Evolutionary conservation across 2,113 vertebrate genomes (phyloP), one percentile per base, ranked within the genome.

Genomic region (Zonotrichia leucophrys): DNA sequence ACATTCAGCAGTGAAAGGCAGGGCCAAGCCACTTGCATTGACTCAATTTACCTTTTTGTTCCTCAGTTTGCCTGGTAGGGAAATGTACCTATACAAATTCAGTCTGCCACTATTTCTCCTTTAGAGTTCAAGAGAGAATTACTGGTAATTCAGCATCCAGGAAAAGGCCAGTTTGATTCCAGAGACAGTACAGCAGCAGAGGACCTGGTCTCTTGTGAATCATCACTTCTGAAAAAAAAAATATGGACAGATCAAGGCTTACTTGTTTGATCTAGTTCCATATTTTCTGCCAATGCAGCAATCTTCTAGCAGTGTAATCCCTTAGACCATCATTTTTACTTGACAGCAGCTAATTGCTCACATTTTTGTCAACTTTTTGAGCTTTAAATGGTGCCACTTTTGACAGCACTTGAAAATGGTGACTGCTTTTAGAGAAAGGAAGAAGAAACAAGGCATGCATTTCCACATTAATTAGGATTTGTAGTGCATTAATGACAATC

Each of bases 381-480:
- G 92, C 88, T 91, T 92, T 91, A 81, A 78, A 90, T 68, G 11
- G 66, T 90, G 64, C 62, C 53, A 27, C 31, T 81, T 94, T 55
- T 94, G 82, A 94, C 90, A 90, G 47, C 46, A 27, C 39, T 92
- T 68, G 72, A 86, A 92, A 91, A 78, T 53, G 22, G 81, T 87
- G 82, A 52, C 72, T 88, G 59, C 42, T 87, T 87, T 88, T 77
- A 90, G 50, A 80, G 52, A 52, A 80, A 50, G 39, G 17, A 82
- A 87, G 78, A 83, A 73, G 41, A 85, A 92, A 77, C 28, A 63
- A 91, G n/a, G 15, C 72, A 30, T 60, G 60, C 35, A 50, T 95
- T 86, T 95, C 69, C 35, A 76, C 78, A 47, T 85, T 90, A 94
- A 95, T 93, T 92, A 95, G 92, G 44, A 84, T 90, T 90, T 85